Percentiles rank a stretch among this genome's conserved stretches.
Evolutionary conservation across 2,797 vertebrate species (phyloP).

Genomic region (Menidia menidia): DNA sequence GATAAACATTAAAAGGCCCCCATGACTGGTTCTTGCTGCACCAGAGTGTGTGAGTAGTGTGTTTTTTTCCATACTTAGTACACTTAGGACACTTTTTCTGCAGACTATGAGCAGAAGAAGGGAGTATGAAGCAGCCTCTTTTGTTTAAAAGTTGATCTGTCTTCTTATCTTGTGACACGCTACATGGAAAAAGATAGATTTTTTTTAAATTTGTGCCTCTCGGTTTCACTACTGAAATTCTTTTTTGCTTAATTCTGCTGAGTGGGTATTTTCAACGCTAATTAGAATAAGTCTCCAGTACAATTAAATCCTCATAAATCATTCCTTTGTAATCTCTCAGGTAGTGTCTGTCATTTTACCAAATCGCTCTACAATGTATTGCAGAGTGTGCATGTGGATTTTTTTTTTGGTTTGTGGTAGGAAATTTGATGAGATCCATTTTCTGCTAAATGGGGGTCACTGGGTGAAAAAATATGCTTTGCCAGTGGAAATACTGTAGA

Average conservation of each 20-base stretch:
- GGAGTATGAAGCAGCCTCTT: neutral
- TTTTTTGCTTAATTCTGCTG: neutral
- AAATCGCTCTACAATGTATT: neutral
- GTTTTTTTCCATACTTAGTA: neutral
- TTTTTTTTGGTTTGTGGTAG: conserved; percentile 2
- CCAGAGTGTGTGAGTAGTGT: conserved; percentile 7
- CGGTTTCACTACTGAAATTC: conserved; percentile 15
- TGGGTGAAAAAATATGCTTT: conserved; percentile 29
- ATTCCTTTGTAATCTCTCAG: conserved; percentile 25
- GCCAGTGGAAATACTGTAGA: neutral
- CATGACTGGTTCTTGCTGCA: conserved; percentile 40
- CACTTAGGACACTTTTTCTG: neutral
- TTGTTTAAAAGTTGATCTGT: conserved; percentile 2
- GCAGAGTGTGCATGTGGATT: conserved; percentile 2
- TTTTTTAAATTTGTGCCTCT: neutral
- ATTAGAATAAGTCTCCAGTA: conserved; percentile 3
- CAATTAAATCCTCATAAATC: neutral
- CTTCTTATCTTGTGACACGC: neutral
- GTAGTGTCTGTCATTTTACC: neutral
- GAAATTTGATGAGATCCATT: conserved; percentile 6
- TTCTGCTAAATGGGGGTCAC: conserved; percentile 15
- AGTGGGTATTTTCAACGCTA: conserved; percentile 15
- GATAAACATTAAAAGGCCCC: conserved; percentile 17
- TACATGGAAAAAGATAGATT: conserved; percentile 9
- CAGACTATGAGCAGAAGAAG: neutral